Evolutionary conservation across 64 coral and sea anemone genomes (phyloP).

Genomic region (Pocillopora verrucosa): DNA sequence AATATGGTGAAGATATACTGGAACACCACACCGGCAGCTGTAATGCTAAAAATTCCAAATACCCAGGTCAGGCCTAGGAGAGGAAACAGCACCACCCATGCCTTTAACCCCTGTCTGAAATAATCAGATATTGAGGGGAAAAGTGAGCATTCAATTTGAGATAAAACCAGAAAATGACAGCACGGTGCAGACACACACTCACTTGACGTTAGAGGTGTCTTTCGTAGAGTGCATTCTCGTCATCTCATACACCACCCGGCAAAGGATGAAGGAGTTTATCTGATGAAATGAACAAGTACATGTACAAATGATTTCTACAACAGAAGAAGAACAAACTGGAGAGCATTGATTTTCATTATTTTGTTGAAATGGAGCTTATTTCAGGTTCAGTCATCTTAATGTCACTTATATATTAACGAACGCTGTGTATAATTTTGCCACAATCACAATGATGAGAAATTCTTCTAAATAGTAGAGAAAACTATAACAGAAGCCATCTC

Average conservation of each 20-base stretch:
- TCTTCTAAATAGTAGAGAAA: not conserved
- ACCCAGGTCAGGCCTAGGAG: constrained; percentile 65
- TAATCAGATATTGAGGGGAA: too few species aligned
- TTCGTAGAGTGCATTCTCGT: constrained; percentile 26
- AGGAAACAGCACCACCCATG: constrained; percentile 65
- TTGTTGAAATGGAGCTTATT: too few species aligned
- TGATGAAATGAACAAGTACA: not conserved
- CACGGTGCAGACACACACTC: not conserved
- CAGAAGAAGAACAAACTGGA: too few species aligned
- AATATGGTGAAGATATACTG: constrained; percentile 63
- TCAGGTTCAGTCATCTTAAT: too few species aligned
- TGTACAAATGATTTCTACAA: too few species aligned
- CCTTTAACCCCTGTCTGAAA: constrained; percentile 29
- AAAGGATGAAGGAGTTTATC: constrained; percentile 30
- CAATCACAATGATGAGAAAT: too few species aligned
- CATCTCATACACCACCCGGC: constrained; percentile 31
- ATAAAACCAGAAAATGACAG: too few species aligned
- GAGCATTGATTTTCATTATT: too few species aligned
- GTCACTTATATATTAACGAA: too few species aligned
- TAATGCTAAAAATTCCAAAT: constrained; percentile 39
- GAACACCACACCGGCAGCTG: constrained; percentile 11
- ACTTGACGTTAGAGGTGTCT: constrained; percentile 13
- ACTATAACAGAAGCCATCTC: not conserved
- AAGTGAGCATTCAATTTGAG: not conserved
- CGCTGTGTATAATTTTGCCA: too few species aligned